Percentiles rank a stretch among this genome's conserved stretches.
Evolutionary conservation across 2,797 vertebrate genomes (phyloP).

Genomic region (Sardinella longiceps): DNA sequence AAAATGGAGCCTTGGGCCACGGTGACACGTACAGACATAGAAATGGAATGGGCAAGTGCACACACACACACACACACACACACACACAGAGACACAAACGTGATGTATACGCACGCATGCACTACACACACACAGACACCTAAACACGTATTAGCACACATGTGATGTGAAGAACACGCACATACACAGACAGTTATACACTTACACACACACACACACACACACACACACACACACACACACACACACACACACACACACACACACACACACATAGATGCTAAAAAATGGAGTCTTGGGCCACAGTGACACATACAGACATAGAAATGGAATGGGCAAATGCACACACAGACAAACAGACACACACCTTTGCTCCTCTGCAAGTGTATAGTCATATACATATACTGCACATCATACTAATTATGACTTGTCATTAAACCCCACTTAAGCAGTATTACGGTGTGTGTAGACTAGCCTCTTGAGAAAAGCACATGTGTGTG

Average conservation of each 20-base stretch:
- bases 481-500: no score
- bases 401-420: no score
- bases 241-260: not conserved
- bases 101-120: no score
- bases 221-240: not conserved
- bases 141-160: no score
- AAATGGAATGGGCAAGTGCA: not conserved
- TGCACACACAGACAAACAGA: not conserved
- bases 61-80: not conserved
- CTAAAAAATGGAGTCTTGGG: no score
- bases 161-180: not conserved
- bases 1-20: no score
- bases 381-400: no score
- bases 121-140: not conserved
- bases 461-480: not conserved
- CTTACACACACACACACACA: not conserved
- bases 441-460: not conserved
- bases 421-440: no score
- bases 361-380: no score
- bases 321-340: not conserved
- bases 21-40: not conserved
- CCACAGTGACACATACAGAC: not conserved
- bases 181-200: not conserved
- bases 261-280: no score
- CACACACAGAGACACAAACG: not conserved